Evolutionary conservation across 2,113 vertebrate genomes (phyloP), one percentile per base, ranked within the genome.

Genomic region (Buteo buteo): DNA sequence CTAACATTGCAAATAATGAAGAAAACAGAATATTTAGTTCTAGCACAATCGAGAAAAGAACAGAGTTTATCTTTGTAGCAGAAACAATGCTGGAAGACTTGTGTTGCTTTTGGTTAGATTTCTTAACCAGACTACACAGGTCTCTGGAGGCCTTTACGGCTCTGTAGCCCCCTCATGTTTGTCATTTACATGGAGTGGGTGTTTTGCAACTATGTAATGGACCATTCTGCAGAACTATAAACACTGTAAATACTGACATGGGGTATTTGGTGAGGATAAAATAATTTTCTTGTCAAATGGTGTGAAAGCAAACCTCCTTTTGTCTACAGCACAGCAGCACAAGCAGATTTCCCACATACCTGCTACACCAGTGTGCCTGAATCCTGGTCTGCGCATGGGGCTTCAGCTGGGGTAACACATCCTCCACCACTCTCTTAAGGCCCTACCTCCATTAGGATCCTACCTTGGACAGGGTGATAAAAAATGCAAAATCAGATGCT

Each of bases 321-420:
- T 73, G 26, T 70, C 38, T 36, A 18, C 15, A 47, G 38, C 34
- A 19, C 0, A 0, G 24, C 49, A 55, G 32, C 54, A 65, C 10
- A 52, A 66, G 40, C 18, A 47, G 34, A 61, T 57, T 88, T 92
- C 58, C 40, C 36, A 29, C 13, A 7, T 4, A 36, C 9, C 42
- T 13, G 4, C 66, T 47, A 7, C 15, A 19, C 13, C 66, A 69
- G 18, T 1, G 1, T n/a, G 17, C 25, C 57, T 6, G 3, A 79
- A 13, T 32, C 40, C 40, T 9, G 26, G 7, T 55, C 61, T 38
- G 50, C 21, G 3, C 0, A 0, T 34, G 45, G 29, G 11, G 5
- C 59, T 61, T 52, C 49, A 69, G 49, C 13, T 26, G 44, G 62
- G 22, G 28, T 61, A 20, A 28, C n/a, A 16, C 0, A 3, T 40